phyloP scores from a whole-genome alignment of 1,140 invertebrate species.

The Drosophila takahashii region DNA sequence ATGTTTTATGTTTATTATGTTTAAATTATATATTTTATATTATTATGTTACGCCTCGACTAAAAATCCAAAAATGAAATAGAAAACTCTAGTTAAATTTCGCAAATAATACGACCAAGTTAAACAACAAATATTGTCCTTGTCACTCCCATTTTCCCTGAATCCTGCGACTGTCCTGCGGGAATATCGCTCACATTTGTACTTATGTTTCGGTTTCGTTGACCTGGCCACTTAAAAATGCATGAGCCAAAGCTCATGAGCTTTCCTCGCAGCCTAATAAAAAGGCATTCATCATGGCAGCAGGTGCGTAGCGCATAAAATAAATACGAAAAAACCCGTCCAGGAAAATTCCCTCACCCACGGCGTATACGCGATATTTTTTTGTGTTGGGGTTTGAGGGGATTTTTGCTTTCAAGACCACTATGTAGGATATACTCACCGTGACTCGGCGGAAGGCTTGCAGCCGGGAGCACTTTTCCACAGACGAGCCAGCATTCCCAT shows the following conservation, averaged over 20 bases:
- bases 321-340: neutral
- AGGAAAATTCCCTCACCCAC: neutral
- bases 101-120: neutral
- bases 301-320: slow-evolving; percentile 22
- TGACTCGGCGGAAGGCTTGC: slow-evolving; percentile 87
- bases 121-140: neutral
- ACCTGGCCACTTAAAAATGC: slow-evolving; percentile 64
- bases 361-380: slow-evolving; percentile 23
- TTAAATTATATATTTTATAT: too few relatives aligned
- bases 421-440: slow-evolving; percentile 60
- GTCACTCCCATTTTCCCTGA: neutral
- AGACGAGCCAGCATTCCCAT: slow-evolving; percentile 95
- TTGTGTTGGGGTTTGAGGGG: neutral
- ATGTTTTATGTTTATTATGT: too few relatives aligned
- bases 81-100: neutral
- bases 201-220: slow-evolving; percentile 28
- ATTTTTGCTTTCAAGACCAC: neutral
- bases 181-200: slow-evolving; percentile 8
- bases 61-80: too few relatives aligned
- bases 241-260: slow-evolving; percentile 57
- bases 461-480: slow-evolving; percentile 93
- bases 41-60: too few relatives aligned
- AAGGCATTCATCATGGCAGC: slow-evolving; percentile 63
- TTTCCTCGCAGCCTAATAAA: slow-evolving; percentile 51
- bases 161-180: neutral